Evolutionary conservation across 2,113 vertebrate species (phyloP), one percentile per base, ranked within the genome.

Genomic region (Saguinus imperator): DNA sequence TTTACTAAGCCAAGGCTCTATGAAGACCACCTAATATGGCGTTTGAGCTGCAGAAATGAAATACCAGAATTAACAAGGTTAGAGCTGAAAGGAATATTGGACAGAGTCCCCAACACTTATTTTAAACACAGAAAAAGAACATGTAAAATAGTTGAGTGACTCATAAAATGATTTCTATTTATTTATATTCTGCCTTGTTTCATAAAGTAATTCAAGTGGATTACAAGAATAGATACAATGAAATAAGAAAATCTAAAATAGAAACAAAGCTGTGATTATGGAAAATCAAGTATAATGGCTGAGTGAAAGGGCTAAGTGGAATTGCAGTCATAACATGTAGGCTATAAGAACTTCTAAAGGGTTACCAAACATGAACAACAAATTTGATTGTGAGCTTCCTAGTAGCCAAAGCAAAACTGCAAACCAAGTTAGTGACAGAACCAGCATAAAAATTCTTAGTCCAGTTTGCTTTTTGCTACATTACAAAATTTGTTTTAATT

Each of bases 161-260:
- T 95, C 4, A 17, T 10, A 76, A 70, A 76, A 91, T 95, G 43
- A 64, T 94, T 96, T 82, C 68, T 89, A 82, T 45, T 87, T 95
- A 70, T 96, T 82, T 94, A 90, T 76, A 64, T 9, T 23, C 40
- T 87, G 40, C 21, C n/a, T 75, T 84, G 27, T 87, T 75, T 95
- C 35, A 87, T 85, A 92, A 96, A 85, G 21, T 35, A 90, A 89
- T 92, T 97, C 48, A 96, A 87, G 57, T 58, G 72, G 66, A 37
- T 85, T 97, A 64, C 66, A 88, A 90, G 58, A 89, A 75, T 64
- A 95, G 80, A 70, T 66, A 92, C 18, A 89, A 77, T 35, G 37
- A 92, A 92, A 92, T 18, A 90, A 57, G 23, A 92, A 89, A 70
- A 94, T 84, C 32, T 61, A 80, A 96, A 94, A 89, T 82, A 88